Percentiles rank a stretch among this genome's conserved stretches.
Conservation (phyloP, 2,888 invertebrate genomes). For the Stenodema calcarata region DNA sequence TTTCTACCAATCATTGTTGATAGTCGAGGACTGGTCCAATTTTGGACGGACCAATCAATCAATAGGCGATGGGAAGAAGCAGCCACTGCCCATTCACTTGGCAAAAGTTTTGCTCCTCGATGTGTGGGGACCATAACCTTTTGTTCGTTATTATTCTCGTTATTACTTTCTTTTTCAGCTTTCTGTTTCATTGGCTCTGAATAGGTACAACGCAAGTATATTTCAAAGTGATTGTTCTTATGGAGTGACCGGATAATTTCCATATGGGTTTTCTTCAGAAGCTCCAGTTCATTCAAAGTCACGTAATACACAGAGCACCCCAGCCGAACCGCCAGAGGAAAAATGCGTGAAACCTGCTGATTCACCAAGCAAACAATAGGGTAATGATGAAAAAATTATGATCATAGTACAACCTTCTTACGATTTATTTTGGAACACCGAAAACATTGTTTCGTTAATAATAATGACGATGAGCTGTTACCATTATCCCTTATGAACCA, state of each 20-base stretch:
- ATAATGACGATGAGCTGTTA: not conserved
- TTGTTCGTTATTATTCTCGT: too few relatives aligned
- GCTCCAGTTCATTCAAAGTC: not conserved
- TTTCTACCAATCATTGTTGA: too few relatives aligned
- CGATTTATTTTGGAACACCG: not conserved
- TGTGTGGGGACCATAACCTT: too few relatives aligned
- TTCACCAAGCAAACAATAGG: not conserved
- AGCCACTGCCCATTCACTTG: too few relatives aligned
- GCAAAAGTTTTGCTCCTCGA: too few relatives aligned
- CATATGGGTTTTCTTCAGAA: not conserved
- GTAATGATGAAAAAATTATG: not conserved
- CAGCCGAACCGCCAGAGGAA: not conserved
- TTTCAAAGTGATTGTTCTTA: not conserved
- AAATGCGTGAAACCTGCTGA: not conserved
- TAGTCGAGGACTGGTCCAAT: too few relatives aligned
- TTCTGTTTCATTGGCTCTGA: too few relatives aligned
- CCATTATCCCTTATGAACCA: not conserved
- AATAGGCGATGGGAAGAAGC: too few relatives aligned
- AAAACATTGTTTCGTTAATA: not conserved
- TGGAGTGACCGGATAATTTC: not conserved
- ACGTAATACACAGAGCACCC: not conserved
- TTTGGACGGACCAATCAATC: too few relatives aligned
- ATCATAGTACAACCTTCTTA: not conserved
- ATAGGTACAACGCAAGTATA: too few relatives aligned
- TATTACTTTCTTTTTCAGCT: too few relatives aligned